Evolutionary conservation across 1,140 invertebrate species (phyloP), one percentile per base, ranked within the genome.

Genomic region (Linepithema humile): DNA sequence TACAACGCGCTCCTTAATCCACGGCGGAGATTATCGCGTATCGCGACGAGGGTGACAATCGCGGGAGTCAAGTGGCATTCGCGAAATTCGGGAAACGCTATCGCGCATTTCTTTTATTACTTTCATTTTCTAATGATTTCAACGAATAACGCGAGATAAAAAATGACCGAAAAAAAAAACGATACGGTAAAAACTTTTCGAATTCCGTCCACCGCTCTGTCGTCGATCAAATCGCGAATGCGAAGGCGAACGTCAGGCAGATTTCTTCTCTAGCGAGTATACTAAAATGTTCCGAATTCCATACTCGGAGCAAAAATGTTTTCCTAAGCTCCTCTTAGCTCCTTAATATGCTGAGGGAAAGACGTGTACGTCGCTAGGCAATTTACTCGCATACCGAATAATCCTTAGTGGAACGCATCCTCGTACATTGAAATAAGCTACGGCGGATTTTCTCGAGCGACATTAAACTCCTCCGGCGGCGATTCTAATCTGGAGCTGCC

Each of bases 401-500:
- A 77, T 65, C 59, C 43, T 32, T 4, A 12, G n/a, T n/a, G 45
- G 9, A 38, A 62, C 38, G 43, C n/a, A 29, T 45, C 38, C 29
- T 64, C 29, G 29, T 35, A 38, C 4, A 43, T 15, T 40, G 29
- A 35, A 43, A 40, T 64, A 64, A 50, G 15, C n/a, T 5, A 57
- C 55, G 26, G 26, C 6, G 60, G 5, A 20, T 65, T 77, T 74
- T 40, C 74, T 65, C 60, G 60, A 26, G 74, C 32, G 45, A 15
- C 43, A 40, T 77, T 65, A 50, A 77, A 50, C 43, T 40, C 32
- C 45, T 65, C 59, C 20, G 43, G 35, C 74, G 43, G 32, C 40
- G 73, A 77, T 65, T 77, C 43, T 48, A 77, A 77, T 77, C 73
- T 65, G n/a, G n/a, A n/a, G n/a, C n/a, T n/a, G n/a, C n/a, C n/a